A percentile compares a stretch with the other conserved stretches of the same genome.
Evolutionary conservation across 2,888 invertebrate species (phyloP).

Genomic region (Chymomyza amoena): DNA sequence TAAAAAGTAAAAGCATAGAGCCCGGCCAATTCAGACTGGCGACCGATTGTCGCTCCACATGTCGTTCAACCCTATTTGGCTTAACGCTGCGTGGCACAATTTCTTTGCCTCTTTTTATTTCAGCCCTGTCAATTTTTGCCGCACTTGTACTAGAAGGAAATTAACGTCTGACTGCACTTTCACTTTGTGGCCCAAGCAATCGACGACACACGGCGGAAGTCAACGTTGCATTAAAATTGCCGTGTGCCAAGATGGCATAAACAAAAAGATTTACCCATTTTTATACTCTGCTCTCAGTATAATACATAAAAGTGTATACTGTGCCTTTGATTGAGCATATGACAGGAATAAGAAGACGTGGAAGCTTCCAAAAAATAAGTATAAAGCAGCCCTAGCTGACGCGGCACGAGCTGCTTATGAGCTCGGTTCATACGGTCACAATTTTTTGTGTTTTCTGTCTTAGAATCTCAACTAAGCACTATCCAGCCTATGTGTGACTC

Average conservation of each 20-base stretch:
- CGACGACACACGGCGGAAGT: conserved; percentile 31
- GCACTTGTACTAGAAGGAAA: conserved; percentile 27
- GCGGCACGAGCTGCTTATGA: too few species aligned
- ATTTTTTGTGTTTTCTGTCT: too few species aligned
- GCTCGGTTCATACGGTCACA: too few species aligned
- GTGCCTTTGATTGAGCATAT: not conserved
- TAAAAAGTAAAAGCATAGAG: conserved; percentile 33
- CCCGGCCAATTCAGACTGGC: conserved; percentile 2
- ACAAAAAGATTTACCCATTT: not conserved
- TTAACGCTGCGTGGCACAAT: conserved; percentile 56
- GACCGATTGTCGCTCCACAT: conserved; percentile 21
- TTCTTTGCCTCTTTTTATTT: conserved; percentile 13
- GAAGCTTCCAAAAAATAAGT: too few species aligned
- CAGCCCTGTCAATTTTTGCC: not conserved
- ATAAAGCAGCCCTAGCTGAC: too few species aligned
- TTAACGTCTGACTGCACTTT: conserved; percentile 63
- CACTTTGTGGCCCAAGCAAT: conserved; percentile 38
- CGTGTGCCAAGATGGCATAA: conserved; percentile 15
- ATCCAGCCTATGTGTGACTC: too few species aligned
- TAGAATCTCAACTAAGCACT: too few species aligned
- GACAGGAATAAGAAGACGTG: too few species aligned
- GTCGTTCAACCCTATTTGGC: conserved; percentile 52
- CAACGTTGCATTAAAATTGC: conserved; percentile 52
- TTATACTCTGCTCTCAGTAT: not conserved
- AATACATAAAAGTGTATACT: not conserved